phyloP scores from a whole-genome alignment of 1,140 invertebrate genomes.

The Lepeophtheirus salmonis region DNA sequence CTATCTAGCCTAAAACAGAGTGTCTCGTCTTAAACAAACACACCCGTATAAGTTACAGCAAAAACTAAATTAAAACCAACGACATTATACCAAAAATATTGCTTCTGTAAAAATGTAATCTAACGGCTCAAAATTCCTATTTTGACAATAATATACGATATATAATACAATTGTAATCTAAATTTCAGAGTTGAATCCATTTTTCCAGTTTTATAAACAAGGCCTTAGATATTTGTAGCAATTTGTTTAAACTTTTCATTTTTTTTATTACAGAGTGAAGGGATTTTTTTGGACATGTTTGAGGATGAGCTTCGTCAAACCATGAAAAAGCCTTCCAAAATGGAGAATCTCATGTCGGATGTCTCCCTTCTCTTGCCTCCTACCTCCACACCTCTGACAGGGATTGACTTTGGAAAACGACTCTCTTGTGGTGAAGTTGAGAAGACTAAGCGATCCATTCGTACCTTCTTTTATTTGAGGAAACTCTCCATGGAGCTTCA shows the following conservation, averaged over 20 bases:
- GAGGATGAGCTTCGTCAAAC: slow-evolving; percentile 65
- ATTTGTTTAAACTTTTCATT: slow-evolving; percentile 20
- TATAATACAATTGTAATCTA: no score
- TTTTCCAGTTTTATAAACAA: no score
- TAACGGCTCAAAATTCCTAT: no score
- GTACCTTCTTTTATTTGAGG: slow-evolving; percentile 80
- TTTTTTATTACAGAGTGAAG: slow-evolving; percentile 49
- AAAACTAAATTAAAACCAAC: no score
- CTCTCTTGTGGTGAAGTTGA: slow-evolving; percentile 92
- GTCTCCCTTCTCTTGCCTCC: slow-evolving; percentile 86
- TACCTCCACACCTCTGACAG: slow-evolving; percentile 86
- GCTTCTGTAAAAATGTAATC: no score
- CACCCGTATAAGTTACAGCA: no score
- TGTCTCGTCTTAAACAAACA: no score
- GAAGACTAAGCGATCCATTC: slow-evolving; percentile 69
- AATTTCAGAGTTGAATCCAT: no score
- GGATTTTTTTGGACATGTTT: slow-evolving; percentile 96
- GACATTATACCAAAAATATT: no score
- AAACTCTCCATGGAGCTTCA: slow-evolving; percentile 58
- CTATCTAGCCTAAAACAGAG: no score
- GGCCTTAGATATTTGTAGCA: no score
- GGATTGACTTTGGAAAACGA: slow-evolving; percentile 80
- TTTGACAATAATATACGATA: no score
- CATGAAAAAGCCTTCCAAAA: slow-evolving; percentile 61
- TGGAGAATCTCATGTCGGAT: slow-evolving; percentile 85